Evolutionary conservation across 2,888 invertebrate genomes (phyloP).

Genomic region (Taphrorychus bicolor): DNA sequence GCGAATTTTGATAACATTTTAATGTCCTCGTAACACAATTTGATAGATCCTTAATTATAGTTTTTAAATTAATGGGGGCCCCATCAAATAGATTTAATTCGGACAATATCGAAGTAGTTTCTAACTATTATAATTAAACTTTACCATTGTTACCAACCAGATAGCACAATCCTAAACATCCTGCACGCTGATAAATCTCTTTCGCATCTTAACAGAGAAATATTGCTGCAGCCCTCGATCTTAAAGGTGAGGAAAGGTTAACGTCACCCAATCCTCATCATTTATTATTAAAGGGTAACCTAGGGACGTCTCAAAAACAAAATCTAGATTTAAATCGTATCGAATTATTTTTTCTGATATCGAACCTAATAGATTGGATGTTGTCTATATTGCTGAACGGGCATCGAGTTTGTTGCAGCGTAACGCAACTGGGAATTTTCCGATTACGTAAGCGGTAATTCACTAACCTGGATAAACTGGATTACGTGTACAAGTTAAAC

Average conservation of each 20-base stretch:
- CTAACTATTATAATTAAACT: too few species aligned
- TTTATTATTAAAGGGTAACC: background rate
- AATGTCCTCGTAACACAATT: too few species aligned
- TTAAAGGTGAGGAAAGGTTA: constrained; percentile 2
- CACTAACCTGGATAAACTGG: background rate
- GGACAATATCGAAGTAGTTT: too few species aligned
- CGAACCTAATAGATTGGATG: too few species aligned
- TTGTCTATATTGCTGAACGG: too few species aligned
- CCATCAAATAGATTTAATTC: too few species aligned
- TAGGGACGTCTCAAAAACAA: background rate
- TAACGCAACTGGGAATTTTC: background rate
- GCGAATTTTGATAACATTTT: too few species aligned
- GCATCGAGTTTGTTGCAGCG: too few species aligned
- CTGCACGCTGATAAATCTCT: background rate
- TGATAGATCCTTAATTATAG: too few species aligned
- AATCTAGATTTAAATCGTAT: background rate
- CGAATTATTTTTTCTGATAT: background rate
- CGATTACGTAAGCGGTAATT: background rate
- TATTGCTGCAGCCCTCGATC: background rate
- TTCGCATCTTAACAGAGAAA: background rate
- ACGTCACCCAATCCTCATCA: background rate
- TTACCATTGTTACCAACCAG: background rate
- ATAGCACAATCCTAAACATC: background rate
- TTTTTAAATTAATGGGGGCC: too few species aligned
- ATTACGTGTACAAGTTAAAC: background rate